Percentiles rank a stretch among this genome's conserved stretches.
These are phyloP conservation scores for Syngnathus typhle DNA, from an alignment of 2,113 vertebrate genomes.

Conservation along the genomic window DNA sequence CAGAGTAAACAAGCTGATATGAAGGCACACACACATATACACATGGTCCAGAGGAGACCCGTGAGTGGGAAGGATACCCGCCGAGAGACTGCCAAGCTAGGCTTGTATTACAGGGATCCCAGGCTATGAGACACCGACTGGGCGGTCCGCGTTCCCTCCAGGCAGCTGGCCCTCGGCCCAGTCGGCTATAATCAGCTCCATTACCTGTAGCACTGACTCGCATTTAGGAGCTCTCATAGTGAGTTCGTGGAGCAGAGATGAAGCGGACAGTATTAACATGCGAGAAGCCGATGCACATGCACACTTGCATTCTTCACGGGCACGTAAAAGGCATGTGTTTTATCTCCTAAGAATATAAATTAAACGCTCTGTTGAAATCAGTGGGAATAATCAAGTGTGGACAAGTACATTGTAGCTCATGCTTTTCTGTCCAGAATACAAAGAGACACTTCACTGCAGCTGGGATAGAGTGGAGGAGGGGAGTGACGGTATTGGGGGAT, in stretches of 20 bases:
- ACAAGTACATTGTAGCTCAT: conserved; percentile 66
- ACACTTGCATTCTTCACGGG: conserved; percentile 3
- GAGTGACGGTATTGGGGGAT: conserved; percentile 15
- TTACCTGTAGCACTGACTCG: conserved; percentile 67
- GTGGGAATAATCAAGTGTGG: conserved; percentile 62
- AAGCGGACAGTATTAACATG: conserved; percentile 1
- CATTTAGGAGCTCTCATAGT: conserved; percentile 56
- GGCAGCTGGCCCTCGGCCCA: conserved; percentile 63
- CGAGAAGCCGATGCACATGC: conserved; percentile 14
- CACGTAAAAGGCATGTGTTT: conserved; percentile 46
- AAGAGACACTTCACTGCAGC: conserved; percentile 75
- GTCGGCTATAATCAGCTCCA: conserved; percentile 69
- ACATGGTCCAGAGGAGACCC: conserved; percentile 24
- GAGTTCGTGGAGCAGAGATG: conserved; percentile 35
- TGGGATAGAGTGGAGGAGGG: conserved; percentile 34
- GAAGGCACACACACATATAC: conserved; percentile 49
- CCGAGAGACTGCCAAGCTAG: conserved; percentile 56
- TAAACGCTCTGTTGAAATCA: conserved; percentile 59
- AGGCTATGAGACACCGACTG: conserved; percentile 69
- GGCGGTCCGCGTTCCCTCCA: conserved; percentile 60
- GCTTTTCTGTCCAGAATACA: conserved; percentile 70
- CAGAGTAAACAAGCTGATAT: conserved; percentile 41
- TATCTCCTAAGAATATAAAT: conserved; percentile 59
- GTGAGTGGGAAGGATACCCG: conserved; percentile 52
- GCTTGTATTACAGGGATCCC: conserved; percentile 69